Evolutionary conservation across 2,113 vertebrate genomes (phyloP), one percentile per base, ranked within the genome.

Genomic region (Pluvianellus socialis): DNA sequence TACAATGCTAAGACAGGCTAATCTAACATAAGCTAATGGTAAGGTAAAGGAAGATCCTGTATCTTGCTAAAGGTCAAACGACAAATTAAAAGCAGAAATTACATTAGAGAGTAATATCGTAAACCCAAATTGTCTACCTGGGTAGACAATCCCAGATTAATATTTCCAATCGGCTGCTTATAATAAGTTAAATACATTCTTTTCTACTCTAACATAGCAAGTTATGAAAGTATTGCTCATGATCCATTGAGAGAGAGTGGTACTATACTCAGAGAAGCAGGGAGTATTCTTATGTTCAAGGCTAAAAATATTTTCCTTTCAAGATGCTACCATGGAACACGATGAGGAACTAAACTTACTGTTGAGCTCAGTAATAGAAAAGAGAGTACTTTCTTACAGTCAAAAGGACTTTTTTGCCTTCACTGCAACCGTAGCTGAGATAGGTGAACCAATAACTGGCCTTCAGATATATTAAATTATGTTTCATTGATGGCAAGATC

Each of bases 381-480:
- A 87, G 61, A 86, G 30, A 85, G 20, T 72, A 72, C 61, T 79
- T 88, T 70, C 74, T 91, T 82, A 89, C 70, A 87, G 77, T 79
- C 33, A 75, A 44, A 88, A 74, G 40, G 61, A 88, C 45, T 50
- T 81, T 75, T 90, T 81, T 87, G 14, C 61, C 67, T 86, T 90
- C 59, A 23, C 42, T 80, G 65, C 40, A 74, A 81, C 65, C 72
- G 47, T 91, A 89, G 68, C 84, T 87, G 61, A 94, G 59, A 68
- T 71, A 79, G 73, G 90, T 89, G 91, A 96, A 79, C 79, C 40
- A 84, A 61, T 94, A 86, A 79, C 56, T 91, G 83, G 94, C 88
- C 92, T 86, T 92, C 76, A 91, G 73, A 75, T 94, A 80, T 61
- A 95, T 92, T 95, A 92, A 96, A 96, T 95, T 96, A 88, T 90